Evolutionary conservation across 2,113 vertebrate species (phyloP).

Genomic region (Pan troglodytes): DNA sequence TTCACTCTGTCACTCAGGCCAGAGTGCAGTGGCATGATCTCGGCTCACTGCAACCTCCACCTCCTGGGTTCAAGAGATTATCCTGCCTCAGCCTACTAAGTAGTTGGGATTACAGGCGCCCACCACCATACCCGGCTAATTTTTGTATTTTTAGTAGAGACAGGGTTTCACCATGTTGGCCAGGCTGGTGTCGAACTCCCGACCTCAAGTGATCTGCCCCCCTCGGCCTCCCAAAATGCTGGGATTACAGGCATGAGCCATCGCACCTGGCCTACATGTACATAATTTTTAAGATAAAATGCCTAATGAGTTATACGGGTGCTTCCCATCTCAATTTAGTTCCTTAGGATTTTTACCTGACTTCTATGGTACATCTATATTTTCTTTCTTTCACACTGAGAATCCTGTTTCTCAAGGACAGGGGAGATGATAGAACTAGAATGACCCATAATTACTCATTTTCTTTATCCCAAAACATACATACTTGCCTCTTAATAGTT

Average conservation of each 20-base stretch:
- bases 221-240: too few relatives aligned
- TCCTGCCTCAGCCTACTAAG: too few relatives aligned
- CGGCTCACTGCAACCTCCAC: too few relatives aligned
- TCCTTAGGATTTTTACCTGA: background rate
- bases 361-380: background rate
- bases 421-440: background rate
- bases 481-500: background rate
- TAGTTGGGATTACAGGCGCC: too few relatives aligned
- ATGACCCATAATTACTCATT: background rate
- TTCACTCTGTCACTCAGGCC: too few relatives aligned
- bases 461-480: background rate
- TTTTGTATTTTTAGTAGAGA: too few relatives aligned
- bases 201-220: too few relatives aligned
- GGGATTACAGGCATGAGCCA: too few relatives aligned
- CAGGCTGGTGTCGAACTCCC: too few relatives aligned
- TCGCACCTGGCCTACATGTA: fast-evolving
- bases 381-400: background rate
- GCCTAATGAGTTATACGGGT: background rate
- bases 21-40: too few relatives aligned
- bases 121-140: fast-evolving
- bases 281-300: background rate
- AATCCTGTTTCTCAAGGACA: background rate
- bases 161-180: too few relatives aligned
- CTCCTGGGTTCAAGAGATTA: too few relatives aligned
- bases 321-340: background rate